Evolutionary conservation across 64 coral and sea anemone genomes (phyloP), one percentile per base, ranked within the genome.

Genomic region (Stylophora pistillata): DNA sequence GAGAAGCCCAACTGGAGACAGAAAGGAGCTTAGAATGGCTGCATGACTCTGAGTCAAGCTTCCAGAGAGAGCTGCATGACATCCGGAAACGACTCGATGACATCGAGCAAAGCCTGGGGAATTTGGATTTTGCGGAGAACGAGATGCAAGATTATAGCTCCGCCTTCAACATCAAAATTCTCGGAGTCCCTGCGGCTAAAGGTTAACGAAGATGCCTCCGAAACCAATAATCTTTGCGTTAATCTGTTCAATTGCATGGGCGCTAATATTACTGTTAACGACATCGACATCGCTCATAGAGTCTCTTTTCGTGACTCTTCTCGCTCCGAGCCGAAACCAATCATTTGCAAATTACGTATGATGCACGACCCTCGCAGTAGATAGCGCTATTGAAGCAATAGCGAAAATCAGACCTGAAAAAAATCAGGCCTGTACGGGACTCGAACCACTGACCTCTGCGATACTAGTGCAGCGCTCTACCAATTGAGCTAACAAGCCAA

Each of bases 311-410:
- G 82, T 26, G 58, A 60, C 79, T 61, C 79, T 82, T 82, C 79
- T 82, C 55, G 78, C 56, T 18, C 28, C 55, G 79, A 62, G 55
- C 63, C 81, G 3, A 85, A 85, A 69, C 81, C 81, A 69, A 62
- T 85, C 66, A 69, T 85, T 70, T 85, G 81, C 81, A 85, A 85
- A 52, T 85, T n/a, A n/a, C n/a, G n/a, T n/a, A n/a, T n/a, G n/a
- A n/a, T n/a, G n/a, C n/a, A n/a, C n/a, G n/a, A n/a, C n/a, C n/a
- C n/a, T n/a, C n/a, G n/a, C n/a, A n/a, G n/a, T n/a, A n/a, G n/a
- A n/a, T n/a, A n/a, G n/a, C n/a, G n/a, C n/a, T n/a, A n/a, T n/a
- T n/a, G n/a, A n/a, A n/a, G n/a, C n/a, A n/a, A n/a, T n/a, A n/a
- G n/a, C n/a, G n/a, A n/a, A n/a, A n/a, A n/a, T n/a, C n/a, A n/a